Evolutionary conservation across 2,888 invertebrate species (phyloP), one percentile per base, ranked within the genome.

Genomic region (Hyposoter didymator): DNA sequence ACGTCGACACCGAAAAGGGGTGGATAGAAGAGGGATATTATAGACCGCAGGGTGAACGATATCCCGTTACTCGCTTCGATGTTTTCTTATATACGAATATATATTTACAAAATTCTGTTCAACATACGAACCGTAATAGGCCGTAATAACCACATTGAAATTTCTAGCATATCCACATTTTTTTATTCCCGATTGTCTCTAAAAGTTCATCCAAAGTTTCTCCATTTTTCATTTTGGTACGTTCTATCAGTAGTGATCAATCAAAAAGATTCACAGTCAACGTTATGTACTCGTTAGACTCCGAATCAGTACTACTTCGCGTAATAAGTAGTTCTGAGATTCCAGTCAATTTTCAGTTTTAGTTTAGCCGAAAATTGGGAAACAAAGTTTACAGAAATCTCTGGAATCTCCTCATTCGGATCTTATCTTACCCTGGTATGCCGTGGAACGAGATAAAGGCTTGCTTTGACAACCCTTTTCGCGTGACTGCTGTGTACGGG

Each of bases 1-100:
- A 92, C 91, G 91, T 92, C 90, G 91, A 90, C 91, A 67, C 55
- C 22, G 45, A 67, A 92, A 92, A 92, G 91, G 88, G 92, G 91
- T 91, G 89, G 87, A 88, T 87, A 80, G 88, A 84, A 76, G 85
- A 86, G 83, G 86, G 76, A 82, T 86, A 87, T 74, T 81, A 75
- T 81, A 81, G 59, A 66, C 81, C 81, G 75, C 86, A 87, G 87
- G 72, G 69, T 72, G 78, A 72, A 86, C 32, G 47, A 81, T 59
- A 74, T 78, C 82, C 73, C 81, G 59, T 81, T 62, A 73, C 43
- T 59, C 45, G 14, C 59, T 52, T 47, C 70, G 79, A 82, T 52
- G 35, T 83, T 74, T 43, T 22, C 66, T 43, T 43, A 39, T 67
- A 75, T 72, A 47, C 59, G 43, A 47, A n/a, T 74, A 55, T 52